phyloP scores from a whole-genome alignment of 2,113 vertebrate species.

The Neotoma lepida region DNA sequence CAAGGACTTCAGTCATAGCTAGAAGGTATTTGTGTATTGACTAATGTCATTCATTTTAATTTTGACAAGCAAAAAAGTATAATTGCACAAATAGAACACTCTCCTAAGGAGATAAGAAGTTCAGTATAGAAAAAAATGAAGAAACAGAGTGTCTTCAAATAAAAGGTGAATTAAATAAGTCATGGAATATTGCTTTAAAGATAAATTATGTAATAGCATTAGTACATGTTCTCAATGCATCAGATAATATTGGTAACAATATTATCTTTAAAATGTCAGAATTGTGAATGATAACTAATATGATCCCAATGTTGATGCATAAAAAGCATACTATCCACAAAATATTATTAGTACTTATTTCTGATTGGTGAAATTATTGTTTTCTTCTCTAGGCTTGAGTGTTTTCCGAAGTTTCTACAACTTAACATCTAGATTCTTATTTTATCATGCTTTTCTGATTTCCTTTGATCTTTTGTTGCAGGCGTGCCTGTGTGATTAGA shows the following conservation, averaged over 20 bases:
- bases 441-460: slow-evolving; percentile 47
- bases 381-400: slow-evolving; percentile 46
- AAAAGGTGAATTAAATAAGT: not conserved
- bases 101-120: slow-evolving; percentile 54
- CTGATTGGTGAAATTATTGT: slow-evolving; percentile 12
- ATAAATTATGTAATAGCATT: slow-evolving; percentile 14
- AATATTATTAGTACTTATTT: slow-evolving; percentile 27
- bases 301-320: slow-evolving; percentile 28
- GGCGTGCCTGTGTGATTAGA: slow-evolving; percentile 94
- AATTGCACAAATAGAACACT: not conserved
- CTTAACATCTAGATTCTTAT: slow-evolving; percentile 32
- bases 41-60: slow-evolving; percentile 31
- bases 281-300: not conserved
- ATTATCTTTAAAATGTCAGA: slow-evolving; percentile 48
- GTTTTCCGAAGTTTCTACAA: slow-evolving; percentile 40
- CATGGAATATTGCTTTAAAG: not conserved
- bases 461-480: slow-evolving; percentile 78
- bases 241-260: not conserved
- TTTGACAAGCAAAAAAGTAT: slow-evolving; percentile 50
- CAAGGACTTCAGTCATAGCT: not conserved
- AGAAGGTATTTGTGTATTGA: slow-evolving; percentile 11
- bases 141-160: slow-evolving; percentile 38
- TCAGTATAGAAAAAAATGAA: slow-evolving; percentile 29
- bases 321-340: not conserved
- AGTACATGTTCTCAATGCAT: slow-evolving; percentile 43